A percentile compares a stretch with the other conserved stretches of the same genome.
These are phyloP conservation scores for Mylabris sibirica DNA, from an alignment of 2,888 invertebrate species.

Conservation along the genomic window DNA sequence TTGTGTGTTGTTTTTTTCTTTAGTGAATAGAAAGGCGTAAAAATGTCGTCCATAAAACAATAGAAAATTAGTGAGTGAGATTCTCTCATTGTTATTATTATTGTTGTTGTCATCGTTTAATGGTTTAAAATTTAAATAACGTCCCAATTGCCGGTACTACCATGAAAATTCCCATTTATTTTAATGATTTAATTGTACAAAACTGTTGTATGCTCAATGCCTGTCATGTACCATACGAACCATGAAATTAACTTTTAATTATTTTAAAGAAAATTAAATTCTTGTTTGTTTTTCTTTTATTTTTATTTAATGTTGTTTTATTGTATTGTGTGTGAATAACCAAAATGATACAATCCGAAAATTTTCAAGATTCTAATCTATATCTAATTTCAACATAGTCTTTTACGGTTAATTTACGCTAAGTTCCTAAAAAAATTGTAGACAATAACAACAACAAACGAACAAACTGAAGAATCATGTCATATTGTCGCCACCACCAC, in stretches of 20 bases:
- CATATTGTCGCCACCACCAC: conserved; percentile 3
- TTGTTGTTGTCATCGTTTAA: background rate
- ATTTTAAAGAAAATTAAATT: conserved; percentile 49
- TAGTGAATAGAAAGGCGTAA: too few species aligned
- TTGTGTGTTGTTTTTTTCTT: too few species aligned
- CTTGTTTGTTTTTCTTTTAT: conserved; percentile 33
- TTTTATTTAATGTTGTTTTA: background rate
- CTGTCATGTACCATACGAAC: conserved; percentile 50
- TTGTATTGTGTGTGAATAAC: background rate
- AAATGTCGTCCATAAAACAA: background rate
- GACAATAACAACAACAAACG: background rate
- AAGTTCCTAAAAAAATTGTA: background rate
- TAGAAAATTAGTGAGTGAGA: background rate
- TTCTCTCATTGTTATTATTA: background rate
- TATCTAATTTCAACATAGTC: background rate
- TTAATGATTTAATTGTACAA: conserved; percentile 57
- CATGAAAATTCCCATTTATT: conserved; percentile 56
- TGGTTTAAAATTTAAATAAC: background rate
- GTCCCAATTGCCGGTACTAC: conserved; percentile 29
- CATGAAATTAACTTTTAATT: conserved; percentile 60
- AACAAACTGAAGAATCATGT: background rate
- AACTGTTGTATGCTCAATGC: conserved; percentile 42
- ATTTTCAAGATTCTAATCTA: background rate
- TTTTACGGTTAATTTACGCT: background rate
- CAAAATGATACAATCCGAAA: background rate